Base-by-base conservation (phyloP, 92 coral and sea anemone species). In the Porites lobata region DNA sequence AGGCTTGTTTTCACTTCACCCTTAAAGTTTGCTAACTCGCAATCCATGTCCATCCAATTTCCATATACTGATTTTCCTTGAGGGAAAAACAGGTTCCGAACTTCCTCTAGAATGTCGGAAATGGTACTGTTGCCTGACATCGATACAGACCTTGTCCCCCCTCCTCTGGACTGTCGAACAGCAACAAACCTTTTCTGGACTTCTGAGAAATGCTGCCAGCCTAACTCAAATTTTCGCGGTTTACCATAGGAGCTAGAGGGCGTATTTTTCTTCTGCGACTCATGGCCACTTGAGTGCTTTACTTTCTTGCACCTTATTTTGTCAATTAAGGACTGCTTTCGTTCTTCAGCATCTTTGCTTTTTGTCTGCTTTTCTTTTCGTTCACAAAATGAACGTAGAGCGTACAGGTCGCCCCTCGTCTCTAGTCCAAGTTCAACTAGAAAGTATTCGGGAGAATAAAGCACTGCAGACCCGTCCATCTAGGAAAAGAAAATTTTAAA, bases 131-230 rank as follows among this genome's bases (percentile, higher is more conserved):
- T 21, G 22, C 22, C 22, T 21, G 22, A 21, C 22, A 21, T 21
- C 22, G 22, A 21, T 21, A 21, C 22, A 21, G 22, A 21, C 22
- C 22, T 21, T 21, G 22, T 21, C 22, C 22, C 22, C 22, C 22
- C 22, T 21, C 22, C 22, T 21, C 22, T 21, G 22, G 22, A 21
- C 22, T 21, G 22, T 21, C 22, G 22, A 21, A 21, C 22, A 21
- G 22, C 22, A 21, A 21, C 22, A 21, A 21, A 21, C 22, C 22
- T 21, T 21, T 21, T 21, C 22, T 21, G 22, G 22, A 21, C 81
- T 7, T 72, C 72, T 50, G 68, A 72, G 54, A 21, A 69, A 77
- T 82, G 80, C 56, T 6, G 90, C 90, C 90, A 86, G 26, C 85
- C 78, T 14, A 86, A 22, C 15, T 66, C 53, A 43, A 86, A 18